Conservation (phyloP, 2,113 vertebrate species). For the Sceloporus tristichus region DNA sequence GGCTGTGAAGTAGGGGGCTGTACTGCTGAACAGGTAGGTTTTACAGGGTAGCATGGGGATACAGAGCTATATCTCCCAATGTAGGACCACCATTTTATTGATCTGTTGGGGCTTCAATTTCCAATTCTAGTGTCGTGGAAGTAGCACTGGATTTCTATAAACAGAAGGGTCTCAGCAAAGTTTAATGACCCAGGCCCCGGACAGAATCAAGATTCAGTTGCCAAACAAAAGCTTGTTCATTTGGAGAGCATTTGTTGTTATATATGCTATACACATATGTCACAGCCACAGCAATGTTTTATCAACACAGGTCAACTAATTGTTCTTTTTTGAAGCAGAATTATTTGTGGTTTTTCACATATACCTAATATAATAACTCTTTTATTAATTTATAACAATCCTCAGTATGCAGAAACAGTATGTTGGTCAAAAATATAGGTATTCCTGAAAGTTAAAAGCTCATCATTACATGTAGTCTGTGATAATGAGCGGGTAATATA, state of each 20-base stretch:
- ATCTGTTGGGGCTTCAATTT: neutral
- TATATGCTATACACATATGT: neutral
- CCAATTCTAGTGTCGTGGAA: neutral
- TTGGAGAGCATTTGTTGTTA: neutral
- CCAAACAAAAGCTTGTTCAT: too few relatives aligned
- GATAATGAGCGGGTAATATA: too few relatives aligned
- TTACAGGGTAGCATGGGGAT: too few relatives aligned
- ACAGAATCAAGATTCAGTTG: neutral
- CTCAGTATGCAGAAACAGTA: neutral
- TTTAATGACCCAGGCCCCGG: neutral
- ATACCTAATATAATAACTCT: neutral
- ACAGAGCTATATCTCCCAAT: too few relatives aligned
- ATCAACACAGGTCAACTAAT: neutral
- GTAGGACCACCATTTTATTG: neutral
- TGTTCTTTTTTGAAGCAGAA: neutral
- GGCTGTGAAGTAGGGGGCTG: too few relatives aligned
- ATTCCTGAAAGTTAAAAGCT: neutral
- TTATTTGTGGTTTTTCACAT: neutral
- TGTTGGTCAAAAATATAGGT: neutral
- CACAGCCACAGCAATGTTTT: neutral
- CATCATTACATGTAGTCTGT: neutral
- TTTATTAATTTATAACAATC: conserved; percentile 2
- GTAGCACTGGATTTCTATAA: neutral
- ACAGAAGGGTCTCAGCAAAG: neutral
- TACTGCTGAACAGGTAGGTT: too few relatives aligned